Evolutionary conservation across 2,888 invertebrate genomes (phyloP).

Genomic region (Pyrochroa serraticornis): DNA sequence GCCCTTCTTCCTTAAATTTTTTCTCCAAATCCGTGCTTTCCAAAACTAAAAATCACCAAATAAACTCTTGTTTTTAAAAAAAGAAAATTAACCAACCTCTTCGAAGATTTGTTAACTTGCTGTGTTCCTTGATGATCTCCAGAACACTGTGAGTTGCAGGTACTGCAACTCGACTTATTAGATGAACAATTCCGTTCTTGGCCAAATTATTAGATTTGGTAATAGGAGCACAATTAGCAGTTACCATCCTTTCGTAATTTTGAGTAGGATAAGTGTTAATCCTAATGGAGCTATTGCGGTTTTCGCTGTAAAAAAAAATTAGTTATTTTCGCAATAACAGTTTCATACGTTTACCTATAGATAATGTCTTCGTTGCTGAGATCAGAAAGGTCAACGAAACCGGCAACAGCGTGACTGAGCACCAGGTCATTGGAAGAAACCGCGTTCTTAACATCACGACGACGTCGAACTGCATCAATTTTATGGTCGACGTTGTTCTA

Average conservation of each 20-base stretch:
- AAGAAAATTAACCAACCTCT: slow-evolving; percentile 49
- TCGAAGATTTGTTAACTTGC: slow-evolving; percentile 65
- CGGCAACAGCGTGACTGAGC: slow-evolving; percentile 65
- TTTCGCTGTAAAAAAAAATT: slow-evolving; percentile 44
- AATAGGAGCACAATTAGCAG: slow-evolving; percentile 73
- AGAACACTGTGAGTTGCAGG: slow-evolving; percentile 63
- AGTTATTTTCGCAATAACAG: not conserved
- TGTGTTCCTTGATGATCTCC: slow-evolving; percentile 64
- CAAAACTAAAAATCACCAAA: slow-evolving; percentile 57
- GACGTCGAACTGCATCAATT: slow-evolving; percentile 36
- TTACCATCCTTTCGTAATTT: slow-evolving; percentile 59
- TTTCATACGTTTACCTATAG: slow-evolving; percentile 46
- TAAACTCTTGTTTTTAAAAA: not conserved
- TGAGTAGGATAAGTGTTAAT: slow-evolving; percentile 65
- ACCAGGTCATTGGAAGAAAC: slow-evolving; percentile 60
- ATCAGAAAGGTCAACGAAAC: slow-evolving; percentile 63
- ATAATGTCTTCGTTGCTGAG: slow-evolving; percentile 64
- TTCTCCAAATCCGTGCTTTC: slow-evolving; percentile 64
- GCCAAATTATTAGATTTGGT: slow-evolving; percentile 67
- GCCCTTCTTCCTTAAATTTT: slow-evolving; percentile 62
- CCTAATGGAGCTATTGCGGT: slow-evolving; percentile 61
- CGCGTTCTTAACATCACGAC: slow-evolving; percentile 46
- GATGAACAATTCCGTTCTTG: slow-evolving; percentile 71
- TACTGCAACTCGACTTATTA: slow-evolving; percentile 65
- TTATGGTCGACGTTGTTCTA: slow-evolving; percentile 57